Base-by-base conservation (phyloP, 2,113 vertebrate species). In the Phalacrocorax pelagicus region DNA sequence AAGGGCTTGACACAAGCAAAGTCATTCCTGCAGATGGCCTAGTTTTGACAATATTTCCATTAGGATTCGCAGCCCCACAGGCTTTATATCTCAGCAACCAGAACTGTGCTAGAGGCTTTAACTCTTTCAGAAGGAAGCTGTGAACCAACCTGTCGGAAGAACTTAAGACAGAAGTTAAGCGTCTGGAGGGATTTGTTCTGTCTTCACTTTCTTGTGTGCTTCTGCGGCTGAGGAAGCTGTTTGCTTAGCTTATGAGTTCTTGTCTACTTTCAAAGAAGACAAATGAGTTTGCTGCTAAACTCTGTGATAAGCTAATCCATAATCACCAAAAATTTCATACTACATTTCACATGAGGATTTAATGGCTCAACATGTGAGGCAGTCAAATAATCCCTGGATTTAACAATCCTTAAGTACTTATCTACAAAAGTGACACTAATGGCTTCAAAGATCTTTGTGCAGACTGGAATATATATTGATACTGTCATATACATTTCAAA, bases 371-470 rank as follows among this genome's bases (percentile, higher is more conserved):
- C 40, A 81, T 30, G 59, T 15, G 49, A 94, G n/a, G 44, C 27
- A 55, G 73, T n/a, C 75, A 85, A 88, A 78, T 91, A 93, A 95
- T 86, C 75, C 57, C 36, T 27, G 22, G 72, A 81, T 86, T 91
- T 81, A 94, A 91, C 72, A 95, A 84, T 55, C 61, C 47, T 23
- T 22, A 74, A 92, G 81, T 63, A 84, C 22, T 94, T 94, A 92
- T 74, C 75, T 87, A 86, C 47, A 89, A 36, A 86, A 94, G 69
- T 51, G 52, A 71, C 26, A 71, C 42, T 94, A 92, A 91, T 67
- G 69, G 73, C 49, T 91, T 92, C 75, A 78, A 81, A 96, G 67
- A 38, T 71, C 62, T 84, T 95, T 79, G 51, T 77, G 44, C 30
- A 95, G n/a, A 65, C 22, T 77, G 78, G 19, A 90, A 27, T 86